A percentile compares a stretch with the other conserved stretches of the same genome.
phyloP scores from a whole-genome alignment of 2,888 invertebrate species.

The Xanthia icteritia region DNA sequence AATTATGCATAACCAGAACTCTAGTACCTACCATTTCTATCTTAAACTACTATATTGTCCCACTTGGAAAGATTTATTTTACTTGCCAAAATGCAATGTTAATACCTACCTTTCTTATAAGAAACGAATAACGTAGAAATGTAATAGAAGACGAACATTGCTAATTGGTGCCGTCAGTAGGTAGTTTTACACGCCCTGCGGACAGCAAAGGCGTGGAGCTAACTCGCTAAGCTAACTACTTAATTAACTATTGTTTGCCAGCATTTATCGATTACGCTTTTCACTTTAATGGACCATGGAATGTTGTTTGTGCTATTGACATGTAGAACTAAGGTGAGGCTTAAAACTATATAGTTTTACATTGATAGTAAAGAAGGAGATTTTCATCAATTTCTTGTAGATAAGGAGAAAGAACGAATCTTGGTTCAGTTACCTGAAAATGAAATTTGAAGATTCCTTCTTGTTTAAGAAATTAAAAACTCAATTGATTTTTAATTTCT shows the following conservation, averaged over 20 bases:
- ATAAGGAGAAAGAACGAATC: not conserved
- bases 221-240: constrained; percentile 31
- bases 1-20: not conserved
- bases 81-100: too few species aligned
- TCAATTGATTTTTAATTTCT: too few species aligned
- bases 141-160: constrained; percentile 5
- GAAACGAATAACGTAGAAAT: not conserved
- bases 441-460: not conserved
- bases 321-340: constrained; percentile 11
- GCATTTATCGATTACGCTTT: constrained; percentile 41
- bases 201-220: constrained; percentile 30
- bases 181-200: constrained; percentile 36
- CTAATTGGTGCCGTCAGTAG: constrained; percentile 12
- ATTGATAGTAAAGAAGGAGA: not conserved
- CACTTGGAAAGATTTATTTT: not conserved
- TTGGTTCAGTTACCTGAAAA: not conserved
- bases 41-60: not conserved
- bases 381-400: not conserved
- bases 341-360: not conserved
- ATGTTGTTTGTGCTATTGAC: constrained; percentile 35
- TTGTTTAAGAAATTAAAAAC: not conserved
- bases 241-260: constrained; percentile 51
- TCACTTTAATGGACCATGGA: constrained; percentile 50
- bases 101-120: not conserved
- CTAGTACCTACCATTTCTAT: not conserved